Percentiles rank a stretch among this genome's conserved stretches.
Evolutionary conservation across 2,888 invertebrate species (phyloP).

Genomic region (Eudasyphora cyanicolor): DNA sequence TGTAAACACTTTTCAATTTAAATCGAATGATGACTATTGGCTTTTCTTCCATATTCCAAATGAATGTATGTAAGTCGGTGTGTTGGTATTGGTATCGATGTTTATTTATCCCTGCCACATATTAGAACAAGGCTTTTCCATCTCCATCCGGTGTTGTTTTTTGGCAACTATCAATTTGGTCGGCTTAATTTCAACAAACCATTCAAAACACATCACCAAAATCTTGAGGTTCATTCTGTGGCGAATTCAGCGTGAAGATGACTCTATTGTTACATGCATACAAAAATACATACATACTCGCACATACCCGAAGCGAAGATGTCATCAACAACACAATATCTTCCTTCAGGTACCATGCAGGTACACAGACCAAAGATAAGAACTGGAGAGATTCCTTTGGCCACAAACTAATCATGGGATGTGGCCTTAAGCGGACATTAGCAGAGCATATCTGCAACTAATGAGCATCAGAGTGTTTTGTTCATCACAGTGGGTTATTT

Average conservation of each 20-base stretch:
- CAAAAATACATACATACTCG: no score
- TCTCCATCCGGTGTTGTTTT: slow-evolving; percentile 14
- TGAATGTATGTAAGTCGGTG: background rate
- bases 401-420: slow-evolving; percentile 38
- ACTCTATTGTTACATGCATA: slow-evolving; percentile 5
- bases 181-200: slow-evolving; percentile 1
- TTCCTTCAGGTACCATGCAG: background rate
- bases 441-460: slow-evolving; percentile 21
- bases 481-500: background rate
- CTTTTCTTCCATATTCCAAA: background rate
- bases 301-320: background rate
- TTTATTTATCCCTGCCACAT: background rate
- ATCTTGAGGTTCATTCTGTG: slow-evolving; percentile 19
- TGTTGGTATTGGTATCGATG: background rate
- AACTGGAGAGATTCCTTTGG: background rate
- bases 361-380: background rate
- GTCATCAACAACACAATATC: no score
- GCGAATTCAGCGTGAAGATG: background rate
- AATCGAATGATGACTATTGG: slow-evolving; percentile 32
- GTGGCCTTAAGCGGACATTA: slow-evolving; percentile 31
- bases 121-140: background rate
- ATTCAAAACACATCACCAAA: background rate
- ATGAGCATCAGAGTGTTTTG: background rate
- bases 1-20: background rate
- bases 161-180: slow-evolving; percentile 24